Conservation (phyloP, 2,888 invertebrate species). For the Pyrochroa serraticornis region DNA sequence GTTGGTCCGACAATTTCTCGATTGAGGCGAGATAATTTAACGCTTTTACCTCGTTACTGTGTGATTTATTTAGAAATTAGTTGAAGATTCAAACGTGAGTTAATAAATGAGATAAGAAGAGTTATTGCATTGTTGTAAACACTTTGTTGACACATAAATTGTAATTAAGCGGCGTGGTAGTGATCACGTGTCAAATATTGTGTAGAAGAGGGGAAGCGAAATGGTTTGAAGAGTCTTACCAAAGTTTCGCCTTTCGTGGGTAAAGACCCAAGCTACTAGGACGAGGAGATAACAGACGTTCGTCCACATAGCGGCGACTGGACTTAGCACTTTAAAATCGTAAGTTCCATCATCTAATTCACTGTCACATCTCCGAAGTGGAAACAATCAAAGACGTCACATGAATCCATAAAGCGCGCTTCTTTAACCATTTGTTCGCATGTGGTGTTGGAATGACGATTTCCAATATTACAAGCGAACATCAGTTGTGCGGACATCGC, state of each 20-base stretch:
- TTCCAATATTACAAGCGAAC: conserved; percentile 31
- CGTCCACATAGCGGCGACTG: conserved; percentile 40
- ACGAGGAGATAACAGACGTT: conserved; percentile 31
- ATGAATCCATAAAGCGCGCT: conserved; percentile 27
- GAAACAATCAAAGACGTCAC: conserved; percentile 20
- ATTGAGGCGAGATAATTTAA: conserved; percentile 25
- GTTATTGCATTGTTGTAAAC: neutral
- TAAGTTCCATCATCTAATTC: conserved; percentile 36
- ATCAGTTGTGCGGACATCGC: conserved; percentile 48
- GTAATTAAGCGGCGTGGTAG: conserved; percentile 3
- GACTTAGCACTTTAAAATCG: conserved; percentile 31
- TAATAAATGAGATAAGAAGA: neutral
- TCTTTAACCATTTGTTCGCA: conserved; percentile 37
- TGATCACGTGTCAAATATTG: conserved; percentile 15
- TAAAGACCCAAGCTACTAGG: conserved; percentile 35
- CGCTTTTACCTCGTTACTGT: conserved; percentile 14
- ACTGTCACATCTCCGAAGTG: conserved; percentile 28
- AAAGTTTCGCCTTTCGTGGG: conserved; percentile 46
- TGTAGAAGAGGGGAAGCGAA: conserved; percentile 4
- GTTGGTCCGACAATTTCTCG: conserved; percentile 16
- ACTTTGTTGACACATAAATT: conserved; percentile 10
- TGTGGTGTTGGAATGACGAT: conserved; percentile 44
- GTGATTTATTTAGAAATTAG: conserved; percentile 22
- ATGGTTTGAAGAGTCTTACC: conserved; percentile 40
- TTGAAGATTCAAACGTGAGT: neutral